A percentile compares a stretch with the other conserved stretches of the same genome.
These are phyloP conservation scores for Oligia latruncula DNA, from an alignment of 2,888 invertebrate species.

Conservation along the genomic window DNA sequence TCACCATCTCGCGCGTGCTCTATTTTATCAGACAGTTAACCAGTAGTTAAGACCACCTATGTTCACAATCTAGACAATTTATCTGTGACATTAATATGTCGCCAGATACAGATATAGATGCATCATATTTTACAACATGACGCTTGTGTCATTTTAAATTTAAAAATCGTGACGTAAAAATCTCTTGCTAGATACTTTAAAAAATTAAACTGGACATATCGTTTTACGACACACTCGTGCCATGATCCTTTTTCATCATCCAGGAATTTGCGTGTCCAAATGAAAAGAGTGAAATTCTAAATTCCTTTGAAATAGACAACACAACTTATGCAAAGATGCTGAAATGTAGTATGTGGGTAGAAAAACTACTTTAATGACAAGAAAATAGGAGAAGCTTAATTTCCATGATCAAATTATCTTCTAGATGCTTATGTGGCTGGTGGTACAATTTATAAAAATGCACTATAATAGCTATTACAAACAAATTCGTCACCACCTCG, in stretches of 20 bases:
- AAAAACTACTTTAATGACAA: background rate
- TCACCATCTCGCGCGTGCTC: conserved; percentile 73
- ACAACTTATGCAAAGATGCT: background rate
- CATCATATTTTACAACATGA: conserved; percentile 61
- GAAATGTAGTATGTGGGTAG: background rate
- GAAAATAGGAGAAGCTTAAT: background rate
- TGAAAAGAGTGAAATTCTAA: background rate
- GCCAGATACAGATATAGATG: conserved; percentile 52
- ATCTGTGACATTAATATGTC: conserved; percentile 76
- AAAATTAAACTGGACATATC: conserved; percentile 3
- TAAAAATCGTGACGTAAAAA: conserved; percentile 71
- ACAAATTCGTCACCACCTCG: background rate
- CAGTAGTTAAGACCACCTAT: conserved; percentile 84
- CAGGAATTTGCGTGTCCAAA: background rate
- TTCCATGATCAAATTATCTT: background rate
- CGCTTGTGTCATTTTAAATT: conserved; percentile 63
- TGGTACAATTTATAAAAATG: background rate
- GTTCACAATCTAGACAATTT: conserved; percentile 79
- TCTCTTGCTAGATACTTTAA: conserved; percentile 15
- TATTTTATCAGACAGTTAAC: conserved; percentile 67
- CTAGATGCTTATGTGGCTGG: background rate
- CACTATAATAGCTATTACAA: background rate
- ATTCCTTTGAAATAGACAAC: background rate
- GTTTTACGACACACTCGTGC: background rate
- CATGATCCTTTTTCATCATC: background rate